Base-by-base conservation (phyloP, 2,797 vertebrate species). In the Syngnathus rostellatus region DNA sequence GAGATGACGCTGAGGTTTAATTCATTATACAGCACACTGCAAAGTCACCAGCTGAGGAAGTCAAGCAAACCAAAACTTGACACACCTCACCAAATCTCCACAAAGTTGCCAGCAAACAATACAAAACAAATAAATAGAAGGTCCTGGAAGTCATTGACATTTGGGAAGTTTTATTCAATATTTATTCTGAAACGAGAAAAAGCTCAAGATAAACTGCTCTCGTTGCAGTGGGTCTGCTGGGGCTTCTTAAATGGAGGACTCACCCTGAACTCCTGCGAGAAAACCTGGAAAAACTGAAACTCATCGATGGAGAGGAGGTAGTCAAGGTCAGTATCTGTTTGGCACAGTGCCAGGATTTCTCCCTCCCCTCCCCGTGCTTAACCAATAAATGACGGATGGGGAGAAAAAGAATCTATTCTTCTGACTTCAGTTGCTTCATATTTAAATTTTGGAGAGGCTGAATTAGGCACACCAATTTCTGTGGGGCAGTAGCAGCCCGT, bases 301-400 rank as follows among this genome's bases (percentile, higher is more conserved):
- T 94, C 37, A 96, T 98, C 62, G 96, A 98, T 83, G 97, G 97
- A 65, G 97, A 99, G 80, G 96, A 98, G 86, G 94, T 98, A 64
- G 96, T 98, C 62, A 98, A 98, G 94, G 97, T 99, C 61, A 76
- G 86, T 73, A 45, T 11, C 12, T 16, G 19, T 25, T 16, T 16
- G 45, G 45, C 45, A 17, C 16, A 16, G 45, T 2, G 45, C 45
- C 45, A 46, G 45, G 14, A 46, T 71, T 63, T 8, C 6, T 6
- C 16, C 6, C 16, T 46, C 16, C 16, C 6, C 16, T 46, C 16
- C 5, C 0, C 12, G 12, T 46, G 45, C 45, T 46, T 46, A 16
- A 46, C 45, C 45, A 2, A 46, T 19, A 46, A 46, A 16, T 19
- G 45, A 16, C 5, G 16, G 45, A 16, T 16, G 16, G 14, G 16